Evolutionary conservation across 1,140 invertebrate species (phyloP), one percentile per base, ranked within the genome.

Genomic region (Chrysoperla carnea): DNA sequence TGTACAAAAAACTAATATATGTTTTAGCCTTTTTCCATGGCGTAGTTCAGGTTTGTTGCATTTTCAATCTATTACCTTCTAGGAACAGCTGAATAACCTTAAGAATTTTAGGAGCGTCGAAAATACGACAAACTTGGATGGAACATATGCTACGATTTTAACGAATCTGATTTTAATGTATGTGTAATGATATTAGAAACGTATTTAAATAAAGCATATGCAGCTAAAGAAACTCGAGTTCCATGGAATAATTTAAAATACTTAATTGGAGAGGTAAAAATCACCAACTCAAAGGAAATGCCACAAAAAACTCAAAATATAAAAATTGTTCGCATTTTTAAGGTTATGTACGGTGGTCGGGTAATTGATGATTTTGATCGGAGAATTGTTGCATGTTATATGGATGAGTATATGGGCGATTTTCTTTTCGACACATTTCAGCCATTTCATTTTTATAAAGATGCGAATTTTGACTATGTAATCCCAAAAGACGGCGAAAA

Each of bases 61-160:
- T 2, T 11, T 11, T 23, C 4, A 8, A 23, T 39, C 8, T n/a
- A 7, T 38, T 7, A 38, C 6, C 37, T 3, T 42, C 9, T 11
- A 11, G 4, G 2, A 6, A 33, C n/a, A 12, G 2, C 31, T 33
- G 6, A 46, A 38, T 43, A 36, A 31, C 36, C 43, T 40, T 38
- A 46, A 40, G 35, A 50, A 48, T 59, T 50, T 7, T 53, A 85
- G 73, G 88, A 92, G 59, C 72, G 88, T 37, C 72, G 84, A 50
- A 91, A 89, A 59, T 93, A 91, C 56, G 84, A 82, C 51, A 92
- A 92, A 64, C 83, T 91, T 42, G 88, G 88, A 2, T 92, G 88
- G 88, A 94, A 93, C 55, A 85, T 92, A 44, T 72, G 70, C 36
- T 93, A 92, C 55, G 87, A 93, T 64, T 93, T 92, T 58, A 90